Evolutionary conservation across 2,888 invertebrate genomes (phyloP), one percentile per base, ranked within the genome.

Genomic region (Diadegma fenestrale): DNA sequence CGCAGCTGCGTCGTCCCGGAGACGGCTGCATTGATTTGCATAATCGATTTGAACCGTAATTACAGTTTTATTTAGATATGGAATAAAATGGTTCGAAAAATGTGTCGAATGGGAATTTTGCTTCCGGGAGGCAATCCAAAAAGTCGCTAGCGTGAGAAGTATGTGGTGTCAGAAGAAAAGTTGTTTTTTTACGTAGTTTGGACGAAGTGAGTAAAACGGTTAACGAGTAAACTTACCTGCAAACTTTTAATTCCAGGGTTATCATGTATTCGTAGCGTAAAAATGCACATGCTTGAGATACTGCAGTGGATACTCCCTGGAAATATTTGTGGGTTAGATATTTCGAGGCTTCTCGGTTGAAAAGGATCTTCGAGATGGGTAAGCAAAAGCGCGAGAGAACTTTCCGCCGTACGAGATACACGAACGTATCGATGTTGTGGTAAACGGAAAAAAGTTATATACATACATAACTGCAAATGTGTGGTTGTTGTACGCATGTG

Each of bases 231-330:
- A 41, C 48, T 77, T 41, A 77, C 66, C 77, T 14, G n/a, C 26
- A 22, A 66, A 77, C 66, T 77, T 77, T 77, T 54, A 33, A 69
- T 63, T 73, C 72, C 45, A 63, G 73, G 26, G 68, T 79, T 48
- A 83, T 83, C 68, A 75, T 41, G 12, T 63, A 83, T 75, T 83
- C 68, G 78, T 71, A 75, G 79, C 75, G 79, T 63, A 69, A 61
- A 37, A 83, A 48, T 54, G 54, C 73, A 43, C 48, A 69, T 69
- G 69, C 41, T 66, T 45, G 58, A 33, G 43, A 58, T 75, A 54
- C 43, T 71, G 58, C 14, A 33, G 51, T 5, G 66, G 26, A 30
- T 19, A 8, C 14, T 43, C 37, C 12, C 26, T 26, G 33, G 7
- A 26, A 45, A 22, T 37, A 30, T n/a, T 22, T 5, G 6, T 26